A percentile compares a stretch with the other conserved stretches of the same genome.
Conservation (phyloP, 2,113 vertebrate genomes). For the Scomber japonicus region DNA sequence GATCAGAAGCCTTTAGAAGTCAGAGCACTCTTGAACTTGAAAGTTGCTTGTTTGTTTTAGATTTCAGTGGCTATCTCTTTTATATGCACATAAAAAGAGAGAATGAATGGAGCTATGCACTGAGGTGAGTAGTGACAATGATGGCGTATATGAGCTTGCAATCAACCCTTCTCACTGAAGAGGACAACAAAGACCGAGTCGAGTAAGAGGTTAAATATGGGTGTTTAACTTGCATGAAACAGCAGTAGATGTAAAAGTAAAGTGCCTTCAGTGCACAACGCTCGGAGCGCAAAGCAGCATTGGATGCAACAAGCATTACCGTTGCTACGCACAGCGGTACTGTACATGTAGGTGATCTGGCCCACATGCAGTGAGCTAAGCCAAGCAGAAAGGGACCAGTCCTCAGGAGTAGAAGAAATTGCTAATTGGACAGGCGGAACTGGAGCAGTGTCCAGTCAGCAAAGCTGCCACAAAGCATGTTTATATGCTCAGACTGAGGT, state of each 20-base stretch:
- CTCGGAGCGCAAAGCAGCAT: neutral
- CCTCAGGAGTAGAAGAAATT: slow-evolving; percentile 63
- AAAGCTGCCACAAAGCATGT: slow-evolving; percentile 72
- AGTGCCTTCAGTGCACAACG: neutral
- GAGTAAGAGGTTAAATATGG: slow-evolving; percentile 48
- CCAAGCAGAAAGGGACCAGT: slow-evolving; percentile 70
- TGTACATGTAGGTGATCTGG: slow-evolving; percentile 65
- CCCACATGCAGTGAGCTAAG: slow-evolving; percentile 67
- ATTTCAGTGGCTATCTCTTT: slow-evolving; percentile 65
- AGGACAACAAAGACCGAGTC: slow-evolving; percentile 36
- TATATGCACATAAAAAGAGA: slow-evolving; percentile 62
- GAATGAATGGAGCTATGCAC: slow-evolving; percentile 50
- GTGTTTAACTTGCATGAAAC: slow-evolving; percentile 8
- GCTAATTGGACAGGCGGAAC: slow-evolving; percentile 80
- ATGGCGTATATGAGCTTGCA: slow-evolving; percentile 61
- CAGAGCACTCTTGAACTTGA: slow-evolving; percentile 65
- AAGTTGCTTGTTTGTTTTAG: slow-evolving; percentile 65
- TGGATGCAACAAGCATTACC: slow-evolving; percentile 16
- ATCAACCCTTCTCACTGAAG: slow-evolving; percentile 34
- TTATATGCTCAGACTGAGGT: slow-evolving; percentile 60
- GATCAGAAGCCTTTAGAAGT: slow-evolving; percentile 71
- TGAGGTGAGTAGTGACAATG: slow-evolving; percentile 18
- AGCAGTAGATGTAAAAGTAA: neutral
- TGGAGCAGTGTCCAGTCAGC: slow-evolving; percentile 80
- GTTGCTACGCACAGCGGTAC: slow-evolving; percentile 26